These are phyloP conservation scores for Melinopterus prodromus DNA, from an alignment of 2,888 invertebrate genomes.

Conservation along the genomic window DNA sequence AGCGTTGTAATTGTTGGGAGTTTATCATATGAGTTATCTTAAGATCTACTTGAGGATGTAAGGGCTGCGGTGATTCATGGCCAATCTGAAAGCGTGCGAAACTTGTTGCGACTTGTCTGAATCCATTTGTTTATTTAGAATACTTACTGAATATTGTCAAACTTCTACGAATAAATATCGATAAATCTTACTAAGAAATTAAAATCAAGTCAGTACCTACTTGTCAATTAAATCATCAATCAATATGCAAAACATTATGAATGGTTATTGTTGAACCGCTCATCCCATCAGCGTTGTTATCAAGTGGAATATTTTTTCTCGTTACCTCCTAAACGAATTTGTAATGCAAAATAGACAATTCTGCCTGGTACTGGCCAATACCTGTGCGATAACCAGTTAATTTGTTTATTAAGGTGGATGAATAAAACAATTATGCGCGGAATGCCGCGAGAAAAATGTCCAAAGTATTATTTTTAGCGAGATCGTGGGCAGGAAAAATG, in stretches of 20 bases:
- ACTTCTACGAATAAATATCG: too few species aligned
- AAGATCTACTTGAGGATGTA: too few species aligned
- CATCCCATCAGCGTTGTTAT: background rate
- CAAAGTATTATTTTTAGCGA: constrained; percentile 16
- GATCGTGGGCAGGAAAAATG: constrained; percentile 18
- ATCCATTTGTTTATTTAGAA: too few species aligned
- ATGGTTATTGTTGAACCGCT: background rate
- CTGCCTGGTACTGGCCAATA: background rate
- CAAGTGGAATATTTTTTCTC: background rate
- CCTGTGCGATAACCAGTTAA: background rate
- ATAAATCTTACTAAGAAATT: too few species aligned
- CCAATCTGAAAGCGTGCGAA: too few species aligned
- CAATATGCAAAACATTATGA: background rate
- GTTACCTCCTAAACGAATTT: background rate
- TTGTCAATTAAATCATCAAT: too few species aligned
- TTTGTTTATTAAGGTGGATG: background rate
- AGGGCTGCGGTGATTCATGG: too few species aligned
- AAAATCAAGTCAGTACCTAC: too few species aligned
- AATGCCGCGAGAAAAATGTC: background rate
- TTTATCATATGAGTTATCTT: too few species aligned
- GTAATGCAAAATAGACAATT: background rate
- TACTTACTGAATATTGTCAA: too few species aligned
- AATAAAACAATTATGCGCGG: background rate
- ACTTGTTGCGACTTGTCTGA: too few species aligned
- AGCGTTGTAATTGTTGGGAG: too few species aligned